phyloP scores from a whole-genome alignment of 2,888 invertebrate species.

The Baronia brevicornis region DNA sequence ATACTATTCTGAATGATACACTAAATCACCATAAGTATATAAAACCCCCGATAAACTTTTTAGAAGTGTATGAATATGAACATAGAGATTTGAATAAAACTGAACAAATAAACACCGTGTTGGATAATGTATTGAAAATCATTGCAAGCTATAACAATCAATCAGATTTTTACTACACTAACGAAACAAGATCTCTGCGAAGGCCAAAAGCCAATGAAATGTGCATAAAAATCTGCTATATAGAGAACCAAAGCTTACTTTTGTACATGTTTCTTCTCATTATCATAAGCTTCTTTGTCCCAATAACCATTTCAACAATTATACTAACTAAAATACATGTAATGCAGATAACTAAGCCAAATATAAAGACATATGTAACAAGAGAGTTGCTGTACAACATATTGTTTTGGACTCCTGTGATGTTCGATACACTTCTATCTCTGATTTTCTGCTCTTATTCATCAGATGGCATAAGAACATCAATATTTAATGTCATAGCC shows the following conservation, averaged over 20 bases:
- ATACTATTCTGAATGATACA: slow-evolving; percentile 22
- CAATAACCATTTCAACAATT: slow-evolving; percentile 55
- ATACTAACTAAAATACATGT: slow-evolving; percentile 58
- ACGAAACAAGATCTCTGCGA: slow-evolving; percentile 34
- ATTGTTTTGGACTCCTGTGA: slow-evolving; percentile 63
- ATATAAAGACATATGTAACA: slow-evolving; percentile 48
- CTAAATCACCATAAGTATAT: slow-evolving; percentile 35
- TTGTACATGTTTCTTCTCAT: slow-evolving; percentile 52
- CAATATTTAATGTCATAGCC: slow-evolving; percentile 56
- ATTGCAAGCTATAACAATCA: slow-evolving; percentile 41
- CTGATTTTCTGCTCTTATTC: slow-evolving; percentile 53
- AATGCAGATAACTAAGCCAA: slow-evolving; percentile 43
- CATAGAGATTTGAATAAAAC: slow-evolving; percentile 28
- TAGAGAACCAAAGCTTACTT: slow-evolving; percentile 50
- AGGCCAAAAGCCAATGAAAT: slow-evolving; percentile 33
- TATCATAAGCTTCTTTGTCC: slow-evolving; percentile 57
- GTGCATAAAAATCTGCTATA: slow-evolving; percentile 56
- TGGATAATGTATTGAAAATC: slow-evolving; percentile 49
- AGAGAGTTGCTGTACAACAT: slow-evolving; percentile 59
- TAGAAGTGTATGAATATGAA: slow-evolving; percentile 38
- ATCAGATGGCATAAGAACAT: slow-evolving; percentile 46
- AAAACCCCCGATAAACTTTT: slow-evolving; percentile 34
- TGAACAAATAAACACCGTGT: slow-evolving; percentile 34
- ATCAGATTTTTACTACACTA: slow-evolving; percentile 28
- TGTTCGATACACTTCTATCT: slow-evolving; percentile 62